Base-by-base conservation (phyloP, 2,888 invertebrate genomes). In the Ennomos quercinarius region DNA sequence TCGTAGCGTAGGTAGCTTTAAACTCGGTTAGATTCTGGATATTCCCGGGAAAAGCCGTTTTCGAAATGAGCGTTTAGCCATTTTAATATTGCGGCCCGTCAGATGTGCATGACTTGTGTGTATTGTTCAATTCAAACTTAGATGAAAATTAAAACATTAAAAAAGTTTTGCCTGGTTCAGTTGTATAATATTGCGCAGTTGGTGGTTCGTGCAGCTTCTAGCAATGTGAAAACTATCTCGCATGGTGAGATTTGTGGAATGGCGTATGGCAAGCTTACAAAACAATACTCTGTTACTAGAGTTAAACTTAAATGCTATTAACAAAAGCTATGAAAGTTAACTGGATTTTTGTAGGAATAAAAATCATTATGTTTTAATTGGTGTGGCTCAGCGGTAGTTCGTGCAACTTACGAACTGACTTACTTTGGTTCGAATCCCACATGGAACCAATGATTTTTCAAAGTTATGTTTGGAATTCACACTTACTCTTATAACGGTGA, bases 1-100 rank as follows among this genome's bases (percentile, higher is more conserved):
- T 87, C 86, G 88, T 84, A 86, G 79, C 77, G 80, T 70, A 80
- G 84, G 81, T 86, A 83, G 81, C 86, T 87, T 86, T 78, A 84
- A 86, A 86, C 83, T 84, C 78, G 71, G 80, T 84, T 86, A 81
- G 80, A 83, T 83, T 83, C 76, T 74, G 81, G 81, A 83, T 82
- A 81, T 78, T 77, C 69, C 69, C 73, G 51, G 64, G 63, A 66
- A 71, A 74, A 77, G 70, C 72, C 76, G 72, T 74, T 83, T 80
- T 74, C 74, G 81, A 81, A 86, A 87, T 86, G 78, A 81, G 76
- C 73, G 73, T 80, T 81, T 73, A 81, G 74, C 74, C 63, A 66
- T 78, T 82, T 82, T 70, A 75, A 76, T 77, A 70, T 72, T 57
- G 67, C 65, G 50, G 60, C 57, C 54, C 56, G 54, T 64, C 67